Conservation (phyloP, 2,797 vertebrate species). For the Petrocephalus sullivani region DNA sequence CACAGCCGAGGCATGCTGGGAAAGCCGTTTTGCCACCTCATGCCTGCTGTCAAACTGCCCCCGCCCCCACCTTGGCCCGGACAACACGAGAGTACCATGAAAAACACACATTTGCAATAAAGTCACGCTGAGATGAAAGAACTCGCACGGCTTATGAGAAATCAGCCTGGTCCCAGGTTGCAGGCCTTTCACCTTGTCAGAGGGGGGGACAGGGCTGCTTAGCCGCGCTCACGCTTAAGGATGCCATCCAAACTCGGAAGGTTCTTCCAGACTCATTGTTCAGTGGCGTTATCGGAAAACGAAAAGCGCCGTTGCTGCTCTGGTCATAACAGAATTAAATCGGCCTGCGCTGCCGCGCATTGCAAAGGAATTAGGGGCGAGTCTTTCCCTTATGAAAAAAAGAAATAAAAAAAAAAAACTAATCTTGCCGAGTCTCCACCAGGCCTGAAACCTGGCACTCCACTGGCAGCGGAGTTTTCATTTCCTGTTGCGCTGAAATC, state of each 20-base stretch:
- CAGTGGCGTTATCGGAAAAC: background rate
- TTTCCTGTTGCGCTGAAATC: slow-evolving; percentile 62
- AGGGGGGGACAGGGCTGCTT: background rate
- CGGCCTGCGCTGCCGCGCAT: slow-evolving; percentile 11
- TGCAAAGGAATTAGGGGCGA: slow-evolving; percentile 9
- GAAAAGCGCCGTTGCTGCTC: background rate
- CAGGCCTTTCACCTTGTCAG: background rate
- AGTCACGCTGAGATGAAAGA: slow-evolving; percentile 14
- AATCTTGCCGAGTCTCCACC: slow-evolving; percentile 27
- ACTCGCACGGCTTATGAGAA: background rate
- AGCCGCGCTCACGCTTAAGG: background rate
- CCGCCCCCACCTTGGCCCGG: background rate
- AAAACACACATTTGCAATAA: slow-evolving; percentile 9
- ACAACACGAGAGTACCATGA: background rate
- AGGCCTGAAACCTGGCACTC: slow-evolving; percentile 43
- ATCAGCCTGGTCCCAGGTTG: background rate
- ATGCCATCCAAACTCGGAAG: background rate
- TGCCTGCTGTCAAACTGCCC: background rate
- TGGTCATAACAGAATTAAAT: background rate
- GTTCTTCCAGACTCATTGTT: background rate
- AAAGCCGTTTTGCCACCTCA: background rate
- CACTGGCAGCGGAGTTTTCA: slow-evolving; percentile 51
- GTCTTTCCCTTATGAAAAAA: background rate
- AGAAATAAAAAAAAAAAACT: background rate
- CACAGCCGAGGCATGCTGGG: background rate